Evolutionary conservation across 2,797 vertebrate species (phyloP).

Genomic region (Karalla daura): DNA sequence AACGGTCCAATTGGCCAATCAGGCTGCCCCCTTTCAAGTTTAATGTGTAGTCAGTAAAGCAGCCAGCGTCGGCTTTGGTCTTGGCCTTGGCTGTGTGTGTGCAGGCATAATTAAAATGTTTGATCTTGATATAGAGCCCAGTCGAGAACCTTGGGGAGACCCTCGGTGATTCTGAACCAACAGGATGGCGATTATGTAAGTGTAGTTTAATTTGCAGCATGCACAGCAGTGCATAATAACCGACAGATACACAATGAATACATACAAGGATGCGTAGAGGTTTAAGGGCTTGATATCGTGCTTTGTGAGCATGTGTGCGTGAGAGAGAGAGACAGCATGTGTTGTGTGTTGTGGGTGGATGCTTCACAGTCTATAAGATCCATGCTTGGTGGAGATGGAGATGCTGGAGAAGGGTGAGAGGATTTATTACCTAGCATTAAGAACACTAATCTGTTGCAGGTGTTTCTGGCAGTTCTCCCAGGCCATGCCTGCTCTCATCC

Average conservation of each 20-base stretch:
- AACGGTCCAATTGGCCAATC: constrained; percentile 31
- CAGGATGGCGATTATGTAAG: constrained; percentile 11
- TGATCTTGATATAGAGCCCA: constrained; percentile 58
- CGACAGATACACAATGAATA: constrained; percentile 1
- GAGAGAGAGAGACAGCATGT: too few species aligned
- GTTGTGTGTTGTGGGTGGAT: constrained; percentile 49
- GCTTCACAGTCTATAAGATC: constrained; percentile 48
- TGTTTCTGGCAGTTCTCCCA: constrained; percentile 84
- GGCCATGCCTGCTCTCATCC: constrained; percentile 67
- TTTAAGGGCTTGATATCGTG: constrained; percentile 14
- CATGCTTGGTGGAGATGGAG: constrained; percentile 71
- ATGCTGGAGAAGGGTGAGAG: constrained; percentile 79
- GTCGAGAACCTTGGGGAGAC: constrained; percentile 29
- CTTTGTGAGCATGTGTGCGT: constrained; percentile 10
- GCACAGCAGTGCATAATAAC: background rate
- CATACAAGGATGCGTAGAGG: background rate
- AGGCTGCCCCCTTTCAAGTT: constrained; percentile 51
- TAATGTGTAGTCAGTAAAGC: constrained; percentile 54
- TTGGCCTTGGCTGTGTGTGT: constrained; percentile 52
- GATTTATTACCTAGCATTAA: constrained; percentile 86
- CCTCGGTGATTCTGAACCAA: constrained; percentile 18
- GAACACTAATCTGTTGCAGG: constrained; percentile 88
- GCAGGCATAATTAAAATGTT: constrained; percentile 60
- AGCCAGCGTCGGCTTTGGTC: constrained; percentile 45
- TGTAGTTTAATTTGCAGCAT: constrained; percentile 16